Evolutionary conservation across 2,113 vertebrate species (phyloP), one percentile per base, ranked within the genome.

Genomic region (Prochilodus magdalenae): DNA sequence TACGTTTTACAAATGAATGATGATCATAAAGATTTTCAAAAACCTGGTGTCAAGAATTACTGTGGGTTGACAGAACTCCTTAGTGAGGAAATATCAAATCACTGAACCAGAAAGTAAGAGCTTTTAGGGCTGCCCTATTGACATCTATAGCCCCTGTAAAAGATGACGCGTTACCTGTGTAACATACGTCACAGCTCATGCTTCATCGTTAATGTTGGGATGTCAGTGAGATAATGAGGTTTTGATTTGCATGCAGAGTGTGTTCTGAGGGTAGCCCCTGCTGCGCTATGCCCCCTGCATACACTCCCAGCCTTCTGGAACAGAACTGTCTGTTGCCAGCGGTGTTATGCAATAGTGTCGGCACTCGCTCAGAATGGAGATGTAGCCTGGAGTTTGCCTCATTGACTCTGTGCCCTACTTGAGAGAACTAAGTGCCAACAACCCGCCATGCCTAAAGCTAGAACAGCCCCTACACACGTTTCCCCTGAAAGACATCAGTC

Each of bases 301-400:
- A 76, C 72, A 84, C 77, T 76, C 71, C 73, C 44, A 76, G 66
- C 44, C 59, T 53, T 81, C 22, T 77, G 59, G 24, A 73, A 33
- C 59, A 44, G 24, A 72, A 77, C 57, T 71, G 33, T 24, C 30
- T 77, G 83, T 62, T 84, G 77, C 79, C 71, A 81, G 22, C 62
- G 22, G 1, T 55, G 77, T 71, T 84, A 75, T 76, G 24, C 60
- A 79, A 80, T 36, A 24, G 79, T 63, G 57, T 80, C 27, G 15
- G 79, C 27, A 80, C 69, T 40, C 44, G 12, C 70, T 79, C 44
- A 71, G 18, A 40, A 72, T 33, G 22, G 78, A 73, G 44, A 51
- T 51, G 44, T 30, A 51, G 40, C 4, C 44, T 63, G 51, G 27
- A 53, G 44, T 53, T 73, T 66, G 59, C 29, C 59, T 81, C 24